These are phyloP conservation scores for Otolemur crassicaudatus DNA, from an alignment of 2,797 vertebrate species.

Conservation along the genomic window DNA sequence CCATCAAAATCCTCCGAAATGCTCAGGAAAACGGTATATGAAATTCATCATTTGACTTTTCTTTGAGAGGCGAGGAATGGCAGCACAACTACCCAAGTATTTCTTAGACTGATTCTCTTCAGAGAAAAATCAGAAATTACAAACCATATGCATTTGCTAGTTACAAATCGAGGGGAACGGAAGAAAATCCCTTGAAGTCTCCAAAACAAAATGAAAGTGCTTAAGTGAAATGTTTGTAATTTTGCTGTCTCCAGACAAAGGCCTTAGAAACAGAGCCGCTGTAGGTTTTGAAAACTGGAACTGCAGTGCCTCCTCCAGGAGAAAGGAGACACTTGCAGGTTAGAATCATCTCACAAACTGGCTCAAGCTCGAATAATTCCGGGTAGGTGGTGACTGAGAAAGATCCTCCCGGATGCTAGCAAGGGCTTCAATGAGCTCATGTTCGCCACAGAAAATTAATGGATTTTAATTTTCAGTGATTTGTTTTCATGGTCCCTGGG, in stretches of 20 bases:
- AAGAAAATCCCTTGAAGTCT: conserved; percentile 39
- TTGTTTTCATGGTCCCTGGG: conserved; percentile 16
- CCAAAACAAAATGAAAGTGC: conserved; percentile 64
- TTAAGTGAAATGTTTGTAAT: conserved; percentile 33
- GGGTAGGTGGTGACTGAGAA: conserved; percentile 31
- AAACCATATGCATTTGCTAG: not conserved
- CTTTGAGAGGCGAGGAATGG: not conserved
- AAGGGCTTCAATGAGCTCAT: not conserved
- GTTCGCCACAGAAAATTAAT: conserved; percentile 58
- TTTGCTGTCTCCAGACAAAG: not conserved
- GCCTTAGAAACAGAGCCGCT: not conserved
- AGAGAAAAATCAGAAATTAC: not conserved
- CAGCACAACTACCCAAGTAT: conserved; percentile 35
- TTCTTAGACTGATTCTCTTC: conserved; percentile 38
- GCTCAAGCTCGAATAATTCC: not conserved
- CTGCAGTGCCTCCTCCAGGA: conserved; percentile 81
- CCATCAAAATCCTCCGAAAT: conserved; percentile 59
- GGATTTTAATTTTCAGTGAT: conserved; percentile 55
- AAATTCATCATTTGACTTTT: conserved; percentile 32
- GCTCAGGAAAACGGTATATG: conserved; percentile 23
- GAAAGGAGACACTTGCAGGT: conserved; percentile 35
- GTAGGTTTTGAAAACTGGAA: conserved; percentile 68
- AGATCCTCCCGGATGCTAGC: not conserved
- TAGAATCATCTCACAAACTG: not conserved
- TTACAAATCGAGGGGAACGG: not conserved